phyloP scores from a whole-genome alignment of 1,140 invertebrate species.

The Tachypleus tridentatus region DNA sequence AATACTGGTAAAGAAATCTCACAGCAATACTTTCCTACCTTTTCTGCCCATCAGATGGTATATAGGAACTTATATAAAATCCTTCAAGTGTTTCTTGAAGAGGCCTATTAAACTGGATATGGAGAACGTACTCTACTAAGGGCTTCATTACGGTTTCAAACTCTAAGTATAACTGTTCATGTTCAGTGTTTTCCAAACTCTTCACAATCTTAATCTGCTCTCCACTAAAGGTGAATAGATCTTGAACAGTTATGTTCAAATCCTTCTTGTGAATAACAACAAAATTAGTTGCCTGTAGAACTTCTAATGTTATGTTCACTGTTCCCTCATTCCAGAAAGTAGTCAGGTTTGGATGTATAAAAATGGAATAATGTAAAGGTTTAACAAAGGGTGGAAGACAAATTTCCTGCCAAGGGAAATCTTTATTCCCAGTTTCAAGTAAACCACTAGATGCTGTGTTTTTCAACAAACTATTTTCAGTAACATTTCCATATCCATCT shows the following conservation, averaged over 20 bases:
- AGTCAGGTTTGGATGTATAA: slow-evolving; percentile 85
- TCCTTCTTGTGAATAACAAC: slow-evolving; percentile 84
- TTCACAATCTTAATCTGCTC: background rate
- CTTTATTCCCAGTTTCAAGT: slow-evolving; percentile 36
- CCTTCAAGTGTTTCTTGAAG: slow-evolving; percentile 69
- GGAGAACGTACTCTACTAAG: slow-evolving; percentile 66
- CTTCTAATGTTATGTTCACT: slow-evolving; percentile 39
- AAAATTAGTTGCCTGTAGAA: slow-evolving; percentile 70
- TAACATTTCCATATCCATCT: background rate
- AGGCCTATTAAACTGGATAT: slow-evolving; percentile 65
- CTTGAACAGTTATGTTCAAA: slow-evolving; percentile 68
- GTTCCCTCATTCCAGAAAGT: slow-evolving; percentile 66
- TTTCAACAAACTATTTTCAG: background rate
- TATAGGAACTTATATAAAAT: slow-evolving; percentile 84
- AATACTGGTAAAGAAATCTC: no score
- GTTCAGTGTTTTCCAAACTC: slow-evolving; percentile 24
- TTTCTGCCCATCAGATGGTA: slow-evolving; percentile 53
- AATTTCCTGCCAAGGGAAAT: slow-evolving; percentile 80
- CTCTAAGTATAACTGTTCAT: slow-evolving; percentile 76
- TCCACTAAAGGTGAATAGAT: slow-evolving; percentile 12
- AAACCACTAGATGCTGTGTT: no score
- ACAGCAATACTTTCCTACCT: slow-evolving; percentile 42
- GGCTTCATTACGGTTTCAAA: slow-evolving; percentile 48
- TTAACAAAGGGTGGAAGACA: slow-evolving; percentile 64
- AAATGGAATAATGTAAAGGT: slow-evolving; percentile 75